Evolutionary conservation across 2,888 invertebrate species (phyloP).

Genomic region (Drosophila anomalata): DNA sequence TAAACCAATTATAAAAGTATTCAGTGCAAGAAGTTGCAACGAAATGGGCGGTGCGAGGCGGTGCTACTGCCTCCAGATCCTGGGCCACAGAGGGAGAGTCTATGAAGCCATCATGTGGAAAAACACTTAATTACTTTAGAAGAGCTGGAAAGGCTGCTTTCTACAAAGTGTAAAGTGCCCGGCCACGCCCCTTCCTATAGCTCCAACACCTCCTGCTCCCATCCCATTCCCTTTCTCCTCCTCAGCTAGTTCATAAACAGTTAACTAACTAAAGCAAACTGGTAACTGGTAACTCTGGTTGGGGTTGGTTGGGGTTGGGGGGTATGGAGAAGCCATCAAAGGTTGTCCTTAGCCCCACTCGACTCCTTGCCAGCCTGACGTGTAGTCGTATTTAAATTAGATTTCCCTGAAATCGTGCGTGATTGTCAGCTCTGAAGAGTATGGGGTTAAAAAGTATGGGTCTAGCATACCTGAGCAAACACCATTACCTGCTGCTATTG

Average conservation of each 20-base stretch:
- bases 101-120: slow-evolving; percentile 77
- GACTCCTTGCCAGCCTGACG: slow-evolving; percentile 45
- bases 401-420: slow-evolving; percentile 79
- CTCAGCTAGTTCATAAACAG: slow-evolving; percentile 64
- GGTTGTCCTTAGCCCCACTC: slow-evolving; percentile 50
- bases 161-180: slow-evolving; percentile 74
- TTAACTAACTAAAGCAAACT: slow-evolving; percentile 77
- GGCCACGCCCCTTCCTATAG: slow-evolving; percentile 60
- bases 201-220: not conserved
- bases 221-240: not conserved
- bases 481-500: slow-evolving; percentile 44
- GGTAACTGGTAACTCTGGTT: slow-evolving; percentile 53
- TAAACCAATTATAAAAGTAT: slow-evolving; percentile 77
- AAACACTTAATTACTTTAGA: slow-evolving; percentile 77
- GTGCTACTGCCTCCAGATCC: slow-evolving; percentile 15
- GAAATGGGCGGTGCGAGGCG: slow-evolving; percentile 8
- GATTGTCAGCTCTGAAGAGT: slow-evolving; percentile 67
- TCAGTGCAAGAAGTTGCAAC: slow-evolving; percentile 44
- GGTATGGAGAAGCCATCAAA: slow-evolving; percentile 55
- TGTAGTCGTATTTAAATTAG: slow-evolving; percentile 79
- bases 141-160: slow-evolving; percentile 61
- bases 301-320: not conserved
- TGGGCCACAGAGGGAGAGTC: slow-evolving; percentile 42
- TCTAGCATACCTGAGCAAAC: slow-evolving; percentile 49
- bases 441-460: slow-evolving; percentile 20